Conservation (phyloP, 2,113 vertebrate species). For the Mungos mungo region DNA sequence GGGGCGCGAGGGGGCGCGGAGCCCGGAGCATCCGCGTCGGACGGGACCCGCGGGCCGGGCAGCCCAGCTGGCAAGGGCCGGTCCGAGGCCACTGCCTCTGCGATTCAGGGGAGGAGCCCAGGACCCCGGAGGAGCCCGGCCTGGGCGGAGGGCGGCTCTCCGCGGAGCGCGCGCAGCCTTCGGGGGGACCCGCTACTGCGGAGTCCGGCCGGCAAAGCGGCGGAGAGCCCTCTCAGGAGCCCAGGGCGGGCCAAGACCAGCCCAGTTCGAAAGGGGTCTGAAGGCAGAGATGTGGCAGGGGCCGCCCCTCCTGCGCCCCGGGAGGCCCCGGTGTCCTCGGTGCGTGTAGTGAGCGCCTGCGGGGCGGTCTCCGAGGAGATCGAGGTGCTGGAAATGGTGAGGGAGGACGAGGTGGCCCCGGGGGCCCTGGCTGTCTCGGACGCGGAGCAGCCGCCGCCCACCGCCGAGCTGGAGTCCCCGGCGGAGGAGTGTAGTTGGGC, state of each 20-base stretch:
- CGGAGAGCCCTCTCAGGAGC: conserved; percentile 61
- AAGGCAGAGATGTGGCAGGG: conserved; percentile 14
- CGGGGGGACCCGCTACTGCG: conserved; percentile 53
- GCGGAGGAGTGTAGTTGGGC: conserved; percentile 95
- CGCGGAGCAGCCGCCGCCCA: conserved; percentile 65
- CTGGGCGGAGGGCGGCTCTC: conserved; percentile 71
- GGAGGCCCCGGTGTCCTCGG: conserved; percentile 50
- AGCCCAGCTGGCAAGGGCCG: conserved; percentile 53
- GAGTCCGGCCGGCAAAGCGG: conserved; percentile 47
- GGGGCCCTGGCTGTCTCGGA: conserved; percentile 66
- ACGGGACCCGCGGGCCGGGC: conserved; percentile 37
- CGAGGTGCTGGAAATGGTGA: conserved; percentile 86
- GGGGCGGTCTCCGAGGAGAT: conserved; percentile 81
- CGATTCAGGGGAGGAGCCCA: conserved; percentile 55
- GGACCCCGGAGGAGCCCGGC: conserved; percentile 64
- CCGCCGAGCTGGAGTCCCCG: conserved; percentile 56
- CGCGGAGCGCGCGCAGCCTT: conserved; percentile 40
- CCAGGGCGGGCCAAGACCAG: conserved; percentile 65
- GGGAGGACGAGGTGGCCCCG: conserved; percentile 78
- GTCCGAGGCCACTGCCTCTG: not conserved
- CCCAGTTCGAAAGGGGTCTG: conserved; percentile 46
- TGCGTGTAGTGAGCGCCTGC: conserved; percentile 65
- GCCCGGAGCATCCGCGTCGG: not conserved
- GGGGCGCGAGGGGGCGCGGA: conserved; percentile 34
- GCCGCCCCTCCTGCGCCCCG: not conserved